A percentile compares a stretch with the other conserved stretches of the same genome.
Evolutionary conservation across 2,888 invertebrate genomes (phyloP).

Genomic region (Hemaris fuciformis): DNA sequence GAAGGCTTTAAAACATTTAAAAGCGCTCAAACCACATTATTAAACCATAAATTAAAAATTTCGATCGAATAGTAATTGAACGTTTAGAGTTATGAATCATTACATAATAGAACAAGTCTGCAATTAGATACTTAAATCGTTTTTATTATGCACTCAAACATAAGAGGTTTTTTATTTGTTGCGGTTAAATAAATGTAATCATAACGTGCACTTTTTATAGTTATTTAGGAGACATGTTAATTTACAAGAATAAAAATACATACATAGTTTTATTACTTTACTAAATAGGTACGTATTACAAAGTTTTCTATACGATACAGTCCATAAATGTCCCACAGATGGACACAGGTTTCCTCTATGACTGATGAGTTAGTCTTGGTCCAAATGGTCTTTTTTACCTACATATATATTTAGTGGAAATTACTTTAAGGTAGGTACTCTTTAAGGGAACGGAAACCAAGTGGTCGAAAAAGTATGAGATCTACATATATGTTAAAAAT

Average conservation of each 20-base stretch:
- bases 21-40: conserved; percentile 37
- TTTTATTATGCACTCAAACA: not conserved
- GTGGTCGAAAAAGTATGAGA: not conserved
- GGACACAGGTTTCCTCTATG: too few species aligned
- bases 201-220: not conserved
- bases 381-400: too few species aligned
- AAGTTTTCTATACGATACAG: too few species aligned
- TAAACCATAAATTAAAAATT: conserved; percentile 47
- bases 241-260: not conserved
- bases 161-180: not conserved
- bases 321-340: too few species aligned
- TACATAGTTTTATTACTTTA: too few species aligned
- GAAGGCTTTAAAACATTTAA: conserved; percentile 37
- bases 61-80: conserved; percentile 45
- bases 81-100: conserved; percentile 42
- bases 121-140: conserved; percentile 15
- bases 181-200: not conserved
- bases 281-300: too few species aligned
- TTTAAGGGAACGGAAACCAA: too few species aligned
- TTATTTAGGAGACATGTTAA: not conserved
- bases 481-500: not conserved
- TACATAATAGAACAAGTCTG: conserved; percentile 35
- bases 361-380: too few species aligned
- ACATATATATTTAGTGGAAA: too few species aligned
- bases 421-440: too few species aligned